These are phyloP conservation scores for Siphamia tubifer DNA, from an alignment of 2,113 vertebrate species.

Conservation along the genomic window DNA sequence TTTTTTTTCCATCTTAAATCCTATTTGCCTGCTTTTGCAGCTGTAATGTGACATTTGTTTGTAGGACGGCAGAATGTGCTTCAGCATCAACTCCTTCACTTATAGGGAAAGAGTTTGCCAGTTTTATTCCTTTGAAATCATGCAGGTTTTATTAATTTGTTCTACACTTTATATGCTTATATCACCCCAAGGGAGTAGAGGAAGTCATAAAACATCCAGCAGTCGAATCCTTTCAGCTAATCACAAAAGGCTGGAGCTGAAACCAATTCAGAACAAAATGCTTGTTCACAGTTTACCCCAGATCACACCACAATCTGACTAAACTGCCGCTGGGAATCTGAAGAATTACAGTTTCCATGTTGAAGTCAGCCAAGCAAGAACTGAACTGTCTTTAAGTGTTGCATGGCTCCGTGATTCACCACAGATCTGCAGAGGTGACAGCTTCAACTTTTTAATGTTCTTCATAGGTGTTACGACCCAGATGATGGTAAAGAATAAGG, in stretches of 20 bases:
- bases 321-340: conserved; percentile 45
- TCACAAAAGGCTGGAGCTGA: conserved; percentile 18
- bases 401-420: conserved; percentile 32
- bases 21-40: conserved; percentile 40
- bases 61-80: not conserved
- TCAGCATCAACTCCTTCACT: conserved; percentile 19
- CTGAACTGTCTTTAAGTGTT: conserved; percentile 11
- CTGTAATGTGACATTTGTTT: conserved; percentile 16
- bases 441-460: too few species aligned
- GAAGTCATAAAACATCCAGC: not conserved
- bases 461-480: too few species aligned
- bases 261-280: conserved; percentile 38
- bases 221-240: conserved; percentile 16
- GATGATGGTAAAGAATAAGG: too few species aligned
- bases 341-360: conserved; percentile 40
- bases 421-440: not conserved
- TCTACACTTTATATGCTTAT: conserved; percentile 1
- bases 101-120: conserved; percentile 14
- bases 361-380: conserved; percentile 19
- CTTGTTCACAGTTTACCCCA: conserved; percentile 34
- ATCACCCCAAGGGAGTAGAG: conserved; percentile 9
- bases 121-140: conserved; percentile 21
- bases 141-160: conserved; percentile 21
- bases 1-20: conserved; percentile 48
- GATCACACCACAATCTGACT: conserved; percentile 15